Percentiles rank a stretch among this genome's conserved stretches.
phyloP scores from a whole-genome alignment of 2,797 vertebrate species.

The Coracias cyanogaster region DNA sequence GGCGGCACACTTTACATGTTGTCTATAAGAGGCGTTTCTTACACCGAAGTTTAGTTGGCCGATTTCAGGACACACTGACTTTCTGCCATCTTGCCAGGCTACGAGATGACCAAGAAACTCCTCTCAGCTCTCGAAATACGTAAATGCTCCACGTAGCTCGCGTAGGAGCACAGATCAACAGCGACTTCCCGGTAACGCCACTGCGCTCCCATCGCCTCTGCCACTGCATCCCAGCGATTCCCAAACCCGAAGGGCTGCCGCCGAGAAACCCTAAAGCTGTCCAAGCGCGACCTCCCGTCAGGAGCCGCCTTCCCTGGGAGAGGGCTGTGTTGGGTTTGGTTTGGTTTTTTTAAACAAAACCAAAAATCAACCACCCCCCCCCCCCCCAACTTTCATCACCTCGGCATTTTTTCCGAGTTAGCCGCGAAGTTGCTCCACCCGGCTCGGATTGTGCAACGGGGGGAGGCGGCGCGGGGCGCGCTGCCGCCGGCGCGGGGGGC shows the following conservation, averaged over 20 bases:
- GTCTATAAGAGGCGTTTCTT: neutral
- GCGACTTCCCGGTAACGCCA: slow-evolving; percentile 30
- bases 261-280: neutral
- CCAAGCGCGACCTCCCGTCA: neutral
- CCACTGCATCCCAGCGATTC: neutral
- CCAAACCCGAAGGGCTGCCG: neutral
- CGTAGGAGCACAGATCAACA: slow-evolving; percentile 6
- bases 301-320: neutral
- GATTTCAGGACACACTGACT: neutral
- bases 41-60: neutral
- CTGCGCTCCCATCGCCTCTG: neutral
- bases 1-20: neutral
- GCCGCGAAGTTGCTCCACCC: slow-evolving; percentile 79
- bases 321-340: neutral
- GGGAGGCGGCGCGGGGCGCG: slow-evolving; percentile 25
- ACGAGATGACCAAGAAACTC: slow-evolving; percentile 36
- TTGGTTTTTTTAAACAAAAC: neutral
- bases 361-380: neutral
- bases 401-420: slow-evolving; percentile 77
- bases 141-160: slow-evolving; percentile 28
- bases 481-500: slow-evolving; percentile 10
- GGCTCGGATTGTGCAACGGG: slow-evolving; percentile 78
- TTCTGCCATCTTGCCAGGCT: slow-evolving; percentile 55
- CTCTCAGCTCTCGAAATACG: slow-evolving; percentile 15
- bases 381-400: slow-evolving; percentile 50